These are phyloP conservation scores for Hirtodrosophila cameraria DNA, from an alignment of 2,888 invertebrate genomes.

Conservation along the genomic window DNA sequence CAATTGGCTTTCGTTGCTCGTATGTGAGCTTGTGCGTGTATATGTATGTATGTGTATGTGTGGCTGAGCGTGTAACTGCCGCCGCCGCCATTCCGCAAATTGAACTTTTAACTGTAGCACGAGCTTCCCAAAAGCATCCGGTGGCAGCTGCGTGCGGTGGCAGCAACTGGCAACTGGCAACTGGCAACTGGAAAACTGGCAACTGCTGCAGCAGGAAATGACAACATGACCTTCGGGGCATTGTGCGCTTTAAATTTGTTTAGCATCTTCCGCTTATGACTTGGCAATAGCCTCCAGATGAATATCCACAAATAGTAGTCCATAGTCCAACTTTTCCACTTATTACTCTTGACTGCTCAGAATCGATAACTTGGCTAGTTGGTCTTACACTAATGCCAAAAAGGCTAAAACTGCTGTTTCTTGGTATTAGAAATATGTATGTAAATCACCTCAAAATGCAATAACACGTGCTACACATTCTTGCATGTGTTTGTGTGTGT, in stretches of 20 bases:
- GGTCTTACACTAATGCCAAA: conserved; percentile 32
- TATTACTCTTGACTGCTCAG: conserved; percentile 57
- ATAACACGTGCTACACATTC: conserved; percentile 58
- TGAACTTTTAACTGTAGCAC: conserved; percentile 81
- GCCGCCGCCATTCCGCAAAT: conserved; percentile 75
- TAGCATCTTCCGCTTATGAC: conserved; percentile 76
- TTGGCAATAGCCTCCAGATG: conserved; percentile 62
- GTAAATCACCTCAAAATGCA: conserved; percentile 53
- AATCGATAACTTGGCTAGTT: conserved; percentile 44
- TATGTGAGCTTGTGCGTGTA: conserved; percentile 13
- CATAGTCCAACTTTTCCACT: conserved; percentile 61
- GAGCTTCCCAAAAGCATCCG: conserved; percentile 69
- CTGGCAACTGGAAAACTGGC: no score
- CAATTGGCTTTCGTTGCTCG: conserved; percentile 64
- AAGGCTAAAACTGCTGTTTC: conserved; percentile 18
- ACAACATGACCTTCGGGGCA: conserved; percentile 77
- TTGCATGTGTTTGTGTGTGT: background rate
- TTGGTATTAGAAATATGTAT: conserved; percentile 33
- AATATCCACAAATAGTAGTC: conserved; percentile 55
- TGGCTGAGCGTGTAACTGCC: conserved; percentile 56
- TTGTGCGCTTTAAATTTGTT: conserved; percentile 71
- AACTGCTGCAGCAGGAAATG: conserved; percentile 57
- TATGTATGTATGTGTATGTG: conserved; percentile 24
- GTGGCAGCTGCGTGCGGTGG: conserved; percentile 62
- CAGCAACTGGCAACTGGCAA: conserved; percentile 43